Percentiles rank a stretch among this genome's conserved stretches.
Conservation (phyloP, 1,140 invertebrate species). For the Conus ventricosus region DNA sequence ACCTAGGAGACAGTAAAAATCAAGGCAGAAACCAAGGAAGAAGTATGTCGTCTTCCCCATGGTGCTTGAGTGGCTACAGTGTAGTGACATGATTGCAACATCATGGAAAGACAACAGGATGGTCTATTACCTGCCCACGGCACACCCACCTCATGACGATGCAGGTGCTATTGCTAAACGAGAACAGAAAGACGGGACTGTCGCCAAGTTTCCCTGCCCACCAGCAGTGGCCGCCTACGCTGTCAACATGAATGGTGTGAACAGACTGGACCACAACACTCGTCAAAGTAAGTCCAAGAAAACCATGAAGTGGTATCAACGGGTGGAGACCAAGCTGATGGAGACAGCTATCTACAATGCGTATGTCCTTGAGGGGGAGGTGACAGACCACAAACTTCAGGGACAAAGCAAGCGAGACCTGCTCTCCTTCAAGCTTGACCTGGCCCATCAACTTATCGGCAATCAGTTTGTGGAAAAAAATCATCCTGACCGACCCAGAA, state of each 20-base stretch:
- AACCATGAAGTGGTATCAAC: conserved; percentile 24
- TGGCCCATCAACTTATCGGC: no score
- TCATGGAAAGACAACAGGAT: conserved; percentile 33
- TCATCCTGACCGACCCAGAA: no score
- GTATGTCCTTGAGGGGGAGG: conserved; percentile 17
- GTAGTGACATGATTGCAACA: not conserved
- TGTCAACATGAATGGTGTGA: no score
- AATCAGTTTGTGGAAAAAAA: no score
- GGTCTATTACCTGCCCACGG: conserved; percentile 36
- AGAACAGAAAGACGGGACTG: conserved; percentile 45
- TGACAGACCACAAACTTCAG: conserved; percentile 7
- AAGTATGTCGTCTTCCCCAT: not conserved
- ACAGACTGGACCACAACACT: conserved; percentile 39
- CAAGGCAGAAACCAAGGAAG: no score
- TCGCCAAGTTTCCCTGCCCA: no score
- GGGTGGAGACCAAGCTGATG: conserved; percentile 33
- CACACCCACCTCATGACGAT: no score
- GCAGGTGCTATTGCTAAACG: conserved; percentile 15
- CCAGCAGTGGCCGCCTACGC: no score
- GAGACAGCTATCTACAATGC: conserved; percentile 35
- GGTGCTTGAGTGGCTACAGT: not conserved
- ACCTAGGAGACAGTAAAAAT: conserved; percentile 19
- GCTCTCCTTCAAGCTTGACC: no score
- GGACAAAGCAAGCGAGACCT: conserved; percentile 13
- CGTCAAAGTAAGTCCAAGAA: conserved; percentile 17